Conservation (phyloP, 2,797 vertebrate species). For the Ataeniobius toweri region DNA sequence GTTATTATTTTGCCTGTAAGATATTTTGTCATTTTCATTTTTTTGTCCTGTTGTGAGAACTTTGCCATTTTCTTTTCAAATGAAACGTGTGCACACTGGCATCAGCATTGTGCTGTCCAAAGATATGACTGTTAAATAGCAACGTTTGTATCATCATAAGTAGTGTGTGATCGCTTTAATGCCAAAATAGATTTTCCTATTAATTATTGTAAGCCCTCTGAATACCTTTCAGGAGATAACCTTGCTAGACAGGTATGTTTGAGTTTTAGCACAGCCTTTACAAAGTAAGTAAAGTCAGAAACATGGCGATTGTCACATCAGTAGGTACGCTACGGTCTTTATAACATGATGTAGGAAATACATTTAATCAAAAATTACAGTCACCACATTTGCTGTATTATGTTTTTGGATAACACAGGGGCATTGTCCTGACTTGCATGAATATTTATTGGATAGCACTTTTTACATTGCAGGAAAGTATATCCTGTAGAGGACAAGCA, state of each 20-base stretch:
- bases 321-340: background rate
- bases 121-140: too few species aligned
- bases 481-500: conserved; percentile 4
- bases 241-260: too few species aligned
- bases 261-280: background rate
- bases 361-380: background rate
- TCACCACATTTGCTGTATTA: conserved; percentile 18
- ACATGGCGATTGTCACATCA: background rate
- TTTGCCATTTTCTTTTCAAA: too few species aligned
- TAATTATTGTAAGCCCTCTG: background rate
- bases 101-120: too few species aligned
- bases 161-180: too few species aligned
- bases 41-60: too few species aligned
- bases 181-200: background rate
- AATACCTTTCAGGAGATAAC: too few species aligned
- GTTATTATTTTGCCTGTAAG: too few species aligned
- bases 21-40: too few species aligned
- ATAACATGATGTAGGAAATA: too few species aligned
- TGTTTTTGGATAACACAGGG: conserved; percentile 10
- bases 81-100: too few species aligned
- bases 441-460: conserved; percentile 13
- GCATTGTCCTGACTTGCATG: conserved; percentile 23
- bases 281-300: background rate
- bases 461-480: conserved; percentile 20
- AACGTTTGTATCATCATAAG: too few species aligned